Evolutionary conservation across 2,113 vertebrate genomes (phyloP).

Genomic region (Morone saxatilis): DNA sequence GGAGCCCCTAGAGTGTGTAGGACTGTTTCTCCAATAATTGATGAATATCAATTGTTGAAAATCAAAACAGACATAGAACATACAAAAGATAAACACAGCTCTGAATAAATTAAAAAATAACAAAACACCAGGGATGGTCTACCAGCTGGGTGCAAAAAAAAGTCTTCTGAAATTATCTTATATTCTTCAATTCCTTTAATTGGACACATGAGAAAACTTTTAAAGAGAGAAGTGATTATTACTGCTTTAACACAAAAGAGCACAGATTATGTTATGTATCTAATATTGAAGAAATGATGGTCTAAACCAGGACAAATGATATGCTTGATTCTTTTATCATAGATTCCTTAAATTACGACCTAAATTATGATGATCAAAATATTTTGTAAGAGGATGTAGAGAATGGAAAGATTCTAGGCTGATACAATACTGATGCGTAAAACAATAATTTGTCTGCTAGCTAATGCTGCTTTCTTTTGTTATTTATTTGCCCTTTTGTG

Average conservation of each 20-base stretch:
- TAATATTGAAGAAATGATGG: background rate
- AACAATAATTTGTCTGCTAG: no score
- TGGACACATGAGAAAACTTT: slow-evolving; percentile 52
- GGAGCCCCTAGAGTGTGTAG: background rate
- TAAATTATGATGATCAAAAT: background rate
- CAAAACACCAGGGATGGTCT: slow-evolving; percentile 27
- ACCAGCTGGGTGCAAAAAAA: slow-evolving; percentile 34
- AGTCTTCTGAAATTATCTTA: slow-evolving; percentile 29
- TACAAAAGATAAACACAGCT: slow-evolving; percentile 7
- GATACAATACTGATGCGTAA: no score
- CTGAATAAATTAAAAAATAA: slow-evolving; percentile 27
- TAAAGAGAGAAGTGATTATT: slow-evolving; percentile 11
- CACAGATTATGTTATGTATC: background rate
- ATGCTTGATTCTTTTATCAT: background rate
- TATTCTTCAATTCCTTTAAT: slow-evolving; percentile 38
- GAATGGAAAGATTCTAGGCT: no score
- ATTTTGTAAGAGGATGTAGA: background rate
- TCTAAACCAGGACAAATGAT: background rate
- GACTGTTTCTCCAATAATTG: background rate
- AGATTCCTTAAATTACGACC: background rate
- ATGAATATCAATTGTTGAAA: background rate
- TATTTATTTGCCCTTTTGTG: no score
- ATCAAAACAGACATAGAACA: slow-evolving; percentile 16
- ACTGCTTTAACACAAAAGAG: background rate
- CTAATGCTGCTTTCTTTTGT: no score